phyloP scores from a whole-genome alignment of 2,888 invertebrate species.

The Galeruca laticollis region DNA sequence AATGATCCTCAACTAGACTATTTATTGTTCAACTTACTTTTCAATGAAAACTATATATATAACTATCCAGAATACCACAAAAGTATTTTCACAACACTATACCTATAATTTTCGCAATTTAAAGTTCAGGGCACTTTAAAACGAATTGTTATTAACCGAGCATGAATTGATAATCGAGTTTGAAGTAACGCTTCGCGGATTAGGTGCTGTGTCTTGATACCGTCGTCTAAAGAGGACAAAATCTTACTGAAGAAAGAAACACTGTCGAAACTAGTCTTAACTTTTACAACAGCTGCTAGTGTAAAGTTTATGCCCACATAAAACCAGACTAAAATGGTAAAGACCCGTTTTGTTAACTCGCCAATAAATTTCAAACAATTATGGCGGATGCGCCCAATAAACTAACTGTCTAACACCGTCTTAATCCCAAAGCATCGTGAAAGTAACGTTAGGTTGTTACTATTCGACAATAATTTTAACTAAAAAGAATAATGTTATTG shows the following conservation, averaged over 20 bases:
- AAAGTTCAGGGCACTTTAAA: neutral
- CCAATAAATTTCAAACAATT: neutral
- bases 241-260: constrained; percentile 27
- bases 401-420: neutral
- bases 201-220: neutral
- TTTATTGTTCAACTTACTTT: neutral
- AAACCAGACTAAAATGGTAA: constrained; percentile 31
- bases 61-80: neutral
- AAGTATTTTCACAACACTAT: neutral
- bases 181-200: neutral
- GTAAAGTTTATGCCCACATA: constrained; percentile 30
- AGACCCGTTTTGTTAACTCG: constrained; percentile 31
- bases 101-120: neutral
- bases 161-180: neutral
- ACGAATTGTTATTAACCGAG: neutral
- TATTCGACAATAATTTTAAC: constrained; percentile 16
- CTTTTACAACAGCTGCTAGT: constrained; percentile 32
- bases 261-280: constrained; percentile 33
- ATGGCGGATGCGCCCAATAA: neutral
- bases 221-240: constrained; percentile 23
- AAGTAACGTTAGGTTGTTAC: constrained; percentile 10
- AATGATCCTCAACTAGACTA: too few relatives aligned
- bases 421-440: neutral
- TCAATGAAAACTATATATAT: neutral
- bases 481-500: constrained; percentile 42